Percentiles rank a stretch among this genome's conserved stretches.
Conservation (phyloP, 1,140 invertebrate genomes). For the Zaprionus kolodkinae region DNA sequence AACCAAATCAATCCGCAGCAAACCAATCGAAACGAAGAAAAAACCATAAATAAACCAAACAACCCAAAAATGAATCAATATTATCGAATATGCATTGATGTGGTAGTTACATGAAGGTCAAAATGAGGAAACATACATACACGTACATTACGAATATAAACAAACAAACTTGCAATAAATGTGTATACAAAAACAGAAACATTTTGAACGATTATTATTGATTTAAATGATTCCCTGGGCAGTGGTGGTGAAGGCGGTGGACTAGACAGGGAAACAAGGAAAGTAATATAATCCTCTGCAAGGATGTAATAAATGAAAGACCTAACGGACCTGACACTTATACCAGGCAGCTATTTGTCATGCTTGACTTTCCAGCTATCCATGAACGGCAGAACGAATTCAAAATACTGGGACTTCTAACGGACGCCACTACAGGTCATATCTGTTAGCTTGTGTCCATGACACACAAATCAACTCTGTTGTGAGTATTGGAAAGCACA, state of each 20-base stretch:
- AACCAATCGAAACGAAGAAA: constrained; percentile 17
- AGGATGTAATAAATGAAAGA: neutral
- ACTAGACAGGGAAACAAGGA: neutral
- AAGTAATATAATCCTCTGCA: too few relatives aligned
- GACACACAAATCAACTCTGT: neutral
- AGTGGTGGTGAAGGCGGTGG: too few relatives aligned
- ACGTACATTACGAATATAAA: constrained; percentile 74
- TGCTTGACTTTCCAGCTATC: neutral
- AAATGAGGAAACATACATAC: constrained; percentile 69
- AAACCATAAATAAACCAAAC: constrained; percentile 11
- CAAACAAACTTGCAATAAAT: constrained; percentile 80
- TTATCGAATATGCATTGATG: constrained; percentile 76
- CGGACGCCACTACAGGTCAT: neutral
- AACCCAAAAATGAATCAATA: constrained; percentile 33
- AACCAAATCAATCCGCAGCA: constrained; percentile 46
- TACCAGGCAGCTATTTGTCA: neutral
- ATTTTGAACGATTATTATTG: neutral
- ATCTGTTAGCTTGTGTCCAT: neutral
- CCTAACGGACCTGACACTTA: neutral
- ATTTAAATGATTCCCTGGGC: neutral
- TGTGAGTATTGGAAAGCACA: neutral
- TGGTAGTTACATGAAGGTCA: constrained; percentile 69
- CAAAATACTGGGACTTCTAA: constrained; percentile 26
- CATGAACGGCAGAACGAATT: constrained; percentile 1
- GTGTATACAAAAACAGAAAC: constrained; percentile 72